Evolutionary conservation across 2,797 vertebrate species (phyloP).

Genomic region (Molossus molossus): DNA sequence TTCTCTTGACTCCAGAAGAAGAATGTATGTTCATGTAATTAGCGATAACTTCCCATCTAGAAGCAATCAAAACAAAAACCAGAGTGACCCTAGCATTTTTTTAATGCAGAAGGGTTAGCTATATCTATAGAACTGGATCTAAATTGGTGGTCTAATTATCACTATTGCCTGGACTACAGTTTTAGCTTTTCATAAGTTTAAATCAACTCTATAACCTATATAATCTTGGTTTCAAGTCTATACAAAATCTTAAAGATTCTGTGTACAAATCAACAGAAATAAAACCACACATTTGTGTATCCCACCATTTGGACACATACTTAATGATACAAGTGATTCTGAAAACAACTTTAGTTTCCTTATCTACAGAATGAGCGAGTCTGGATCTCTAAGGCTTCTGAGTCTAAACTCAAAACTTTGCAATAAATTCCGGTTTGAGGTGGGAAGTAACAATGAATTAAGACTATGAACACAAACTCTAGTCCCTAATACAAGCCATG

Average conservation of each 20-base stretch:
- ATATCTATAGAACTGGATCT: neutral
- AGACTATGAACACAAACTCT: neutral
- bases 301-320: neutral
- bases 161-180: neutral
- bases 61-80: constrained; percentile 72
- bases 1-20: constrained; percentile 95
- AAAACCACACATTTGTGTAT: constrained; percentile 3
- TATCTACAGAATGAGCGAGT: neutral
- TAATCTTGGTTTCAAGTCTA: constrained; percentile 29
- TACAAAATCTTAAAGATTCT: neutral
- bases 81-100: constrained; percentile 6
- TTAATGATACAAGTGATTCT: neutral
- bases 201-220: neutral
- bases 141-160: constrained; percentile 16
- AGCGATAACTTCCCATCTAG: constrained; percentile 99
- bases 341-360: constrained; percentile 10
- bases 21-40: constrained; percentile 99
- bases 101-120: constrained; percentile 2
- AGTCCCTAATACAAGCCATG: neutral
- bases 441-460: neutral
- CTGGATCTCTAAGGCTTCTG: neutral
- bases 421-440: constrained; percentile 13
- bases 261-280: constrained; percentile 9
- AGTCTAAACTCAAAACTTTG: neutral
- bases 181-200: constrained; percentile 48